A percentile compares a stretch with the other conserved stretches of the same genome.
phyloP scores from a whole-genome alignment of 2,888 invertebrate species.

The Ophioninae sp. region DNA sequence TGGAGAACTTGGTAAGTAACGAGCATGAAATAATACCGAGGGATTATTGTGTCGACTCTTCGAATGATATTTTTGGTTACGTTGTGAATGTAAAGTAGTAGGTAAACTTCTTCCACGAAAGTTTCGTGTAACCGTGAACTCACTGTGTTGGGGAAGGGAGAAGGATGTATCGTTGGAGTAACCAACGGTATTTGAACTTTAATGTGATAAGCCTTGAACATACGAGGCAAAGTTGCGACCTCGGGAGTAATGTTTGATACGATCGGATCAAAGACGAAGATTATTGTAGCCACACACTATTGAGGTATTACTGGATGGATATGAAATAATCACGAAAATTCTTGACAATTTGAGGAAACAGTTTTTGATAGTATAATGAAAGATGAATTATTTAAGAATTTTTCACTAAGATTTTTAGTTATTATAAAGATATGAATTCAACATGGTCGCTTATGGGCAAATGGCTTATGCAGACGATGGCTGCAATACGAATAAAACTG shows the following conservation, averaged over 20 bases:
- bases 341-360: no score
- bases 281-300: slow-evolving; percentile 13
- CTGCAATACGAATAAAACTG: no score
- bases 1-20: neutral
- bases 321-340: no score
- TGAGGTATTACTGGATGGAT: no score
- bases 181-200: slow-evolving; percentile 11
- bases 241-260: slow-evolving; percentile 23
- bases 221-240: slow-evolving; percentile 31
- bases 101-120: neutral
- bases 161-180: neutral
- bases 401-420: no score
- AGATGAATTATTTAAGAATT: no score
- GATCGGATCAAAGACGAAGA: slow-evolving; percentile 20
- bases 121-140: slow-evolving; percentile 7
- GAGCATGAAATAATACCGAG: neutral
- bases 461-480: no score
- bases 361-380: no score
- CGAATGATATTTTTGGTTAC: neutral
- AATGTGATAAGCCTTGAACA: slow-evolving; percentile 14
- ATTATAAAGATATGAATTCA: no score
- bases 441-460: no score
- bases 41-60: neutral
- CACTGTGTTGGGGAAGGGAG: neutral
- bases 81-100: neutral